Percentiles rank a stretch among this genome's conserved stretches.
phyloP scores from a whole-genome alignment of 2,113 vertebrate genomes.

The Amazona guildingii region DNA sequence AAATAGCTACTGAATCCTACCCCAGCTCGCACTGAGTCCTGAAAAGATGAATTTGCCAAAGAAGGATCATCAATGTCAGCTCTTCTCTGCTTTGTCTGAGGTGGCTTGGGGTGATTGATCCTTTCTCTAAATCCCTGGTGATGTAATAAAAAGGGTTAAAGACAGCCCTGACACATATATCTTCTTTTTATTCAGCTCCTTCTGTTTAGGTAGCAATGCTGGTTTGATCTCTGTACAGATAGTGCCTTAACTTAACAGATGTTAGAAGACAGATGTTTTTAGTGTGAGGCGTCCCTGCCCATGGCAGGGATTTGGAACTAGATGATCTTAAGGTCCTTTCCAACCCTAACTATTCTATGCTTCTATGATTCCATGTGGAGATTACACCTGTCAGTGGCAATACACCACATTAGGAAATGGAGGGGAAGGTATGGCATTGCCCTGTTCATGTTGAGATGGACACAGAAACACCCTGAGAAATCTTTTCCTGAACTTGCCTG shows the following conservation, averaged over 20 bases:
- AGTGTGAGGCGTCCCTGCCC: too few relatives aligned
- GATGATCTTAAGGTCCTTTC: too few relatives aligned
- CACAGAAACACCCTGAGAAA: neutral
- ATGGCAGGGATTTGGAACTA: too few relatives aligned
- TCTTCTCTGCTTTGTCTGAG: neutral
- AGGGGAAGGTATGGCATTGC: neutral
- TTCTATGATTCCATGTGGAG: neutral
- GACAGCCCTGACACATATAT: neutral
- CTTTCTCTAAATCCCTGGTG: neutral
- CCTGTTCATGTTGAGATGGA: neutral
- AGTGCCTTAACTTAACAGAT: neutral
- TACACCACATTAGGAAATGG: fast-evolving
- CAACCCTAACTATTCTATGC: too few relatives aligned
- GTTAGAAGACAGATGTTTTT: too few relatives aligned
- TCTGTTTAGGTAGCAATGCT: neutral
- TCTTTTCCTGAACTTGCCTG: neutral
- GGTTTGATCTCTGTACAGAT: neutral
- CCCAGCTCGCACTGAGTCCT: neutral
- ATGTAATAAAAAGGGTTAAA: neutral
- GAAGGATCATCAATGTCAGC: neutral
- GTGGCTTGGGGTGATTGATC: neutral
- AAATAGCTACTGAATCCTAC: constrained; percentile 13
- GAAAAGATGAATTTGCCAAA: neutral
- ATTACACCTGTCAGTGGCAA: neutral
- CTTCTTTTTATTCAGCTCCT: neutral